Conservation (phyloP, 2,888 invertebrate genomes). For the Itoplectis maculator region DNA sequence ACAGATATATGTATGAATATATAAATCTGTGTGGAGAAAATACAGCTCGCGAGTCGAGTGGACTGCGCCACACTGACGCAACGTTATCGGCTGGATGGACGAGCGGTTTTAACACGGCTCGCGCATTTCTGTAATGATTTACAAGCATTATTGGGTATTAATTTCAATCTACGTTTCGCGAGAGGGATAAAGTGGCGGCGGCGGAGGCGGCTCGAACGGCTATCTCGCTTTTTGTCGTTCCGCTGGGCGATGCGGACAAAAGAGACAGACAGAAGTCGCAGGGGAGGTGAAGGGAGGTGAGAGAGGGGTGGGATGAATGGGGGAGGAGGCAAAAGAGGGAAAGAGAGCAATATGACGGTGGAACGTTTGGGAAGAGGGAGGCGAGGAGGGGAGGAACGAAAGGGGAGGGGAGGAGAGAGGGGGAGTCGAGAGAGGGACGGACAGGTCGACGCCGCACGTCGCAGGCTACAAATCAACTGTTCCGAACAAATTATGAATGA, state of each 20-base stretch:
- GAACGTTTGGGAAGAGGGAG: slow-evolving; percentile 31
- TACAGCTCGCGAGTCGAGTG: slow-evolving; percentile 27
- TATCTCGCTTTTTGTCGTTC: slow-evolving; percentile 42
- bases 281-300: slow-evolving; percentile 39
- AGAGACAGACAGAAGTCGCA: slow-evolving; percentile 72
- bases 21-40: slow-evolving; percentile 11
- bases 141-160: slow-evolving; percentile 84
- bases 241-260: slow-evolving; percentile 74
- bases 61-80: slow-evolving; percentile 53
- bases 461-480: slow-evolving; percentile 84
- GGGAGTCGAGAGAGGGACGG: slow-evolving; percentile 69
- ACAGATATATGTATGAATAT: slow-evolving; percentile 15
- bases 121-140: slow-evolving; percentile 83
- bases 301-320: too few relatives aligned
- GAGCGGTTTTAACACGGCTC: slow-evolving; percentile 79
- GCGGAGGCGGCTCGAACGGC: slow-evolving; percentile 32
- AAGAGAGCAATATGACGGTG: slow-evolving; percentile 37
- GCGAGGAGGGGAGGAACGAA: slow-evolving; percentile 56
- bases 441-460: slow-evolving; percentile 82
- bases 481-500: slow-evolving; percentile 84
- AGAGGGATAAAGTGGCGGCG: slow-evolving; percentile 74
- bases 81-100: slow-evolving; percentile 69
- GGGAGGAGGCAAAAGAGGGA: slow-evolving; percentile 7
- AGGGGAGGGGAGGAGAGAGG: slow-evolving; percentile 58
- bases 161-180: slow-evolving; percentile 83